Conservation (phyloP, 2,797 vertebrate genomes). For the Tenualosa thibaudeaui region DNA sequence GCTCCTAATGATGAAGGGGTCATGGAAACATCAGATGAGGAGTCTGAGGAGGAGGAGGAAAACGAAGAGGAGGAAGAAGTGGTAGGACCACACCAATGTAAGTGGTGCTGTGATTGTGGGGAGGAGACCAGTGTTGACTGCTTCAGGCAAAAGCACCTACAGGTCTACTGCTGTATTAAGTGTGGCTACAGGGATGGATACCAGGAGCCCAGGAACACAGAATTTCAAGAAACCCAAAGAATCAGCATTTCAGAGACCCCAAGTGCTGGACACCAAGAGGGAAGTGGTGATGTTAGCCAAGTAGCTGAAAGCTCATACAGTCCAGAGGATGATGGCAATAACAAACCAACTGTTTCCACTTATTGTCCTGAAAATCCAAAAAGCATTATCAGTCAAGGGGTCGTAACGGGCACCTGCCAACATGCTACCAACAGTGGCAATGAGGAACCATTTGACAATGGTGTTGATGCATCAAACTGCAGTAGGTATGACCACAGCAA, state of each 20-base stretch:
- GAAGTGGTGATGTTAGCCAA: background rate
- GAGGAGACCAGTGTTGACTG: background rate
- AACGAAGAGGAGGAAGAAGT: background rate
- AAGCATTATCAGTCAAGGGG: background rate
- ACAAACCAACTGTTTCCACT: background rate
- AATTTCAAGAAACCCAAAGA: background rate
- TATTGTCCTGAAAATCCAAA: background rate
- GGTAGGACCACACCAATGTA: too few relatives aligned
- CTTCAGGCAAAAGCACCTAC: background rate
- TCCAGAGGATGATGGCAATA: background rate
- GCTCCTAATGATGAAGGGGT: background rate
- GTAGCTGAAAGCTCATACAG: background rate
- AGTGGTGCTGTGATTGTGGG: background rate
- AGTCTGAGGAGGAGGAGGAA: background rate
- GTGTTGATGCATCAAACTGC: too few relatives aligned
- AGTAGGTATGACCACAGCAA: too few relatives aligned
- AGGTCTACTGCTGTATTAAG: background rate
- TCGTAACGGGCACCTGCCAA: background rate
- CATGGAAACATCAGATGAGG: background rate
- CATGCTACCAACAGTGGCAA: background rate
- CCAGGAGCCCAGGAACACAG: background rate
- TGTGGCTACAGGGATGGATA: background rate
- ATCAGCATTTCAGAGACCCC: background rate
- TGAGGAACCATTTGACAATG: background rate
- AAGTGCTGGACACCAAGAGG: background rate